phyloP scores from a whole-genome alignment of 2,888 invertebrate species.

The Oxytorus armatus region DNA sequence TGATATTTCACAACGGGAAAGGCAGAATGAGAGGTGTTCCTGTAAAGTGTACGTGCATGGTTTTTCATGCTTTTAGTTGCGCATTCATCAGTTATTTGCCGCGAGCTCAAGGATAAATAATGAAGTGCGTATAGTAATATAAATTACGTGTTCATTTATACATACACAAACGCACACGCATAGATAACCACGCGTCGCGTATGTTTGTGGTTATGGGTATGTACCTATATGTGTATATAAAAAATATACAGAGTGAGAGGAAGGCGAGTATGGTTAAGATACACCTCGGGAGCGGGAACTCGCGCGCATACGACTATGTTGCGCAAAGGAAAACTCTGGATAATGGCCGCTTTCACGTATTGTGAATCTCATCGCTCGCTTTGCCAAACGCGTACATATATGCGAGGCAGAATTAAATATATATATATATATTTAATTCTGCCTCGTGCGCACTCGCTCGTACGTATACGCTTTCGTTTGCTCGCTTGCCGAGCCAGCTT shows the following conservation, averaged over 20 bases:
- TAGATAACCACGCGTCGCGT: too few species aligned
- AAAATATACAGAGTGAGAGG: slow-evolving; percentile 2
- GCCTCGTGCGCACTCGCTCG: slow-evolving; percentile 60
- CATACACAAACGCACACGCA: too few species aligned
- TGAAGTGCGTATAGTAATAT: slow-evolving; percentile 66
- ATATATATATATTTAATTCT: slow-evolving; percentile 17
- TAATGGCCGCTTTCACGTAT: slow-evolving; percentile 84
- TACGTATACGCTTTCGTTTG: slow-evolving; percentile 39
- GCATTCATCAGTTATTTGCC: slow-evolving; percentile 55
- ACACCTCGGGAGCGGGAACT: slow-evolving; percentile 71
- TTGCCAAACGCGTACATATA: slow-evolving; percentile 70
- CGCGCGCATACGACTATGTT: slow-evolving; percentile 64
- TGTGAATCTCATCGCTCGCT: slow-evolving; percentile 75
- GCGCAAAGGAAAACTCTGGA: slow-evolving; percentile 80
- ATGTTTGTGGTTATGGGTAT: too few species aligned
- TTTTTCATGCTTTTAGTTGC: slow-evolving; percentile 56
- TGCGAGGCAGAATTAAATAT: slow-evolving; percentile 68
- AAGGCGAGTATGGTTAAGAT: slow-evolving; percentile 63
- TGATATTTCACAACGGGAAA: slow-evolving; percentile 62
- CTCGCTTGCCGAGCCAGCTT: slow-evolving; percentile 60
- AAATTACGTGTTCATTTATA: slow-evolving; percentile 30
- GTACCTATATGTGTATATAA: not conserved
- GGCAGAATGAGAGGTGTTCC: slow-evolving; percentile 43
- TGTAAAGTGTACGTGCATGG: slow-evolving; percentile 34
- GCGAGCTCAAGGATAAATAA: slow-evolving; percentile 60